A percentile compares a stretch with the other conserved stretches of the same genome.
Conservation (phyloP, 1,140 invertebrate species). For the Lysiphlebus fabarum region DNA sequence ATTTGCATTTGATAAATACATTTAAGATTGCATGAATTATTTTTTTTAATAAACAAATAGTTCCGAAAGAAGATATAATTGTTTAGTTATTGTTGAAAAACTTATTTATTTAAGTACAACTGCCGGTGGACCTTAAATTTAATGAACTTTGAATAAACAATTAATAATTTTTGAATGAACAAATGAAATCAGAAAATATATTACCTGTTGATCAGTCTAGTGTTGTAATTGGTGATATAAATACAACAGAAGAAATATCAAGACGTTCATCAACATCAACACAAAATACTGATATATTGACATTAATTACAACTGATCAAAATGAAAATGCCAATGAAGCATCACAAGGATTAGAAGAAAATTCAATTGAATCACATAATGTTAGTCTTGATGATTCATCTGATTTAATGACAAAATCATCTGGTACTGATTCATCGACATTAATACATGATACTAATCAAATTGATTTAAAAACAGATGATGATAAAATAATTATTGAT, state of each 20-base stretch:
- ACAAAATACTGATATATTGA: constrained; percentile 52
- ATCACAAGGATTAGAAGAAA: constrained; percentile 30
- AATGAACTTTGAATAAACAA: too few relatives aligned
- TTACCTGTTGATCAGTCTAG: constrained; percentile 32
- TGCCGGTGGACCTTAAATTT: too few relatives aligned
- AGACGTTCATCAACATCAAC: constrained; percentile 51
- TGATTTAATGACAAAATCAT: not conserved
- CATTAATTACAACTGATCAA: constrained; percentile 45
- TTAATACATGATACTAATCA: not conserved
- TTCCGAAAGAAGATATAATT: too few relatives aligned
- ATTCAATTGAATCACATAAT: constrained; percentile 26
- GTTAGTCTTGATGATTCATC: constrained; percentile 6
- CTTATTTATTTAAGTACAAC: too few relatives aligned
- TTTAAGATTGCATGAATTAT: too few relatives aligned
- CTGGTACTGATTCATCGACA: too few relatives aligned
- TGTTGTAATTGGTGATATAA: constrained; percentile 31
- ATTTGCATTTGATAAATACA: too few relatives aligned
- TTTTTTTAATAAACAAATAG: too few relatives aligned
- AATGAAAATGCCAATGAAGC: constrained; percentile 44
- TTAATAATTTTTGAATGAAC: too few relatives aligned
- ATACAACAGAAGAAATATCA: constrained; percentile 41
- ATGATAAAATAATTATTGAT: not conserved
- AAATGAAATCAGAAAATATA: constrained; percentile 27
- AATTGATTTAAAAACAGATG: too few relatives aligned
- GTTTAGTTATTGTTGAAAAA: too few relatives aligned